Percentiles rank a stretch among this genome's conserved stretches.
These are phyloP conservation scores for Gnatocerus cornutus DNA, from an alignment of 2,888 invertebrate genomes.

Conservation along the genomic window DNA sequence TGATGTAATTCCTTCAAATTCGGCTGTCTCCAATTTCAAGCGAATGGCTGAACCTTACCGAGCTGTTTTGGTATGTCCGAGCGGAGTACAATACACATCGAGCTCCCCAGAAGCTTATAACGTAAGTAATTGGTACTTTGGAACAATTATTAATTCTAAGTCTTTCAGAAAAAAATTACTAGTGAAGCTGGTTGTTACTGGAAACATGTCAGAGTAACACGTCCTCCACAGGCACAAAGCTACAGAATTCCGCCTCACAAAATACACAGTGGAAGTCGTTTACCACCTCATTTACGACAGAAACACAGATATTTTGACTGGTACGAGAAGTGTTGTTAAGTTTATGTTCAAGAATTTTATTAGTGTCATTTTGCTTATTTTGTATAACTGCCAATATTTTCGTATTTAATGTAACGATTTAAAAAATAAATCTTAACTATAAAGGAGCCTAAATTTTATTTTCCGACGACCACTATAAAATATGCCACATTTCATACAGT, in stretches of 20 bases:
- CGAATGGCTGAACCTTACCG: conserved; percentile 54
- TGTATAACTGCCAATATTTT: conserved; percentile 7
- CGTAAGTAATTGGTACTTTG: conserved; percentile 54
- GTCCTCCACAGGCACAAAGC: conserved; percentile 57
- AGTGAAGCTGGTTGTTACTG: conserved; percentile 66
- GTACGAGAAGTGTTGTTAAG: conserved; percentile 54
- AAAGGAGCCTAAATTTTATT: no score
- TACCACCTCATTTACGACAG: conserved; percentile 53
- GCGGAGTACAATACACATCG: conserved; percentile 65
- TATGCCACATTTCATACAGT: no score
- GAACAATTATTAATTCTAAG: background rate
- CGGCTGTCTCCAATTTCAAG: conserved; percentile 32
- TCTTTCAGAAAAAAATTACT: conserved; percentile 40
- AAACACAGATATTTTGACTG: conserved; percentile 52
- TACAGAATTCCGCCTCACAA: conserved; percentile 55
- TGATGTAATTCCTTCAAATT: conserved; percentile 15
- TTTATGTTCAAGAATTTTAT: conserved; percentile 1
- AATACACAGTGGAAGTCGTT: conserved; percentile 57
- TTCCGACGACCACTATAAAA: no score
- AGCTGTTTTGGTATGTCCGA: conserved; percentile 67
- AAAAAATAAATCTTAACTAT: conserved; percentile 8
- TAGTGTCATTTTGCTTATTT: conserved; percentile 5
- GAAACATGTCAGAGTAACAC: conserved; percentile 63
- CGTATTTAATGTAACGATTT: conserved; percentile 6
- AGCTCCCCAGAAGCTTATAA: conserved; percentile 61